phyloP scores from a whole-genome alignment of 2,113 vertebrate genomes.

The Leptocoma aspasia region DNA sequence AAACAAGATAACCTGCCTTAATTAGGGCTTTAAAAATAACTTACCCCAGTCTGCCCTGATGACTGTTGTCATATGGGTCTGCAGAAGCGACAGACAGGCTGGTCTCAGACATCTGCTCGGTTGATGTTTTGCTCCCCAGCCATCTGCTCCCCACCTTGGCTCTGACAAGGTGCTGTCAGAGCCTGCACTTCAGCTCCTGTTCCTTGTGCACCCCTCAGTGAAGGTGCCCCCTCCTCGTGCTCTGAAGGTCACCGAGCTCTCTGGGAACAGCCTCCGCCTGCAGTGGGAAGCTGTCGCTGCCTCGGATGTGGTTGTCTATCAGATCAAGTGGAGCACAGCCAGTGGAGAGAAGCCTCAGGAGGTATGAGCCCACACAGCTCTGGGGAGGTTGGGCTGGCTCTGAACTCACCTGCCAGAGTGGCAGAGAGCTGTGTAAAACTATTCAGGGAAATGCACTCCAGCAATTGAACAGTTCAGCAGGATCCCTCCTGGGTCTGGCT shows the following conservation, averaged over 20 bases:
- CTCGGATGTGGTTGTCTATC: conserved; percentile 84
- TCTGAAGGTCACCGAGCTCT: conserved; percentile 82
- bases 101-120: not conserved
- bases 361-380: conserved; percentile 51
- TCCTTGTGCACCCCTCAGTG: conserved; percentile 66
- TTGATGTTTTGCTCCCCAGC: not conserved
- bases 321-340: conserved; percentile 90
- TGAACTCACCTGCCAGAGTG: not conserved
- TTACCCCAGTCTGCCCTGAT: not conserved
- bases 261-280: conserved; percentile 76
- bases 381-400: not conserved
- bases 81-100: not conserved
- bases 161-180: not conserved
- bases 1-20: conserved; percentile 3
- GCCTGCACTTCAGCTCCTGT: not conserved
- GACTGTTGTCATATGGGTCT: not conserved
- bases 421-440: not conserved
- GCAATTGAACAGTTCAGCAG: not conserved
- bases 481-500: not conserved
- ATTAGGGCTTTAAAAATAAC: conserved; percentile 11
- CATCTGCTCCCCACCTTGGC: conserved; percentile 1
- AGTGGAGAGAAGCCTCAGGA: conserved; percentile 83
- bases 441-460: not conserved
- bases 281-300: conserved; percentile 81
- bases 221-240: conserved; percentile 83